Evolutionary conservation across 2,888 invertebrate genomes (phyloP).

Genomic region (Alcis repandata): DNA sequence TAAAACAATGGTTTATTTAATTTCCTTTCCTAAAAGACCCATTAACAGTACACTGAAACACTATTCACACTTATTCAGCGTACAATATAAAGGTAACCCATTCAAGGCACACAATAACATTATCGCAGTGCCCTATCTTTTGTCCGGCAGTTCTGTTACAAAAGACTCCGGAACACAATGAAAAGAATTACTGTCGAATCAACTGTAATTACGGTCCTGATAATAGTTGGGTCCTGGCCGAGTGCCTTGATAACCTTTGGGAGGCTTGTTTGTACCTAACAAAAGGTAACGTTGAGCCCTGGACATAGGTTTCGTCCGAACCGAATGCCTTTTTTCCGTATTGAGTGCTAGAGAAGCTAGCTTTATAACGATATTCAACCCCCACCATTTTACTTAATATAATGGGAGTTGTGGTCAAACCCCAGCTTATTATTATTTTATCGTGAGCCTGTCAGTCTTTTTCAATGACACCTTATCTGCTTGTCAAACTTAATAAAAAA

Average conservation of each 20-base stretch:
- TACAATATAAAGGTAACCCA: slow-evolving; percentile 55
- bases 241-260: slow-evolving; percentile 49
- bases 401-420: too few relatives aligned
- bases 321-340: background rate
- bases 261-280: slow-evolving; percentile 33
- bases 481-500: too few relatives aligned
- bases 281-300: slow-evolving; percentile 4
- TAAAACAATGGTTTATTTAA: slow-evolving; percentile 22
- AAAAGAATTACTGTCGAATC: slow-evolving; percentile 69
- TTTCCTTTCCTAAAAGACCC: slow-evolving; percentile 17
- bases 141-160: slow-evolving; percentile 68
- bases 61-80: slow-evolving; percentile 32
- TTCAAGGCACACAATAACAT: slow-evolving; percentile 57
- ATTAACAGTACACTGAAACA: slow-evolving; percentile 47
- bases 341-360: too few relatives aligned
- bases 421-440: too few relatives aligned
- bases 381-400: too few relatives aligned
- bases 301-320: background rate
- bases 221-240: slow-evolving; percentile 55
- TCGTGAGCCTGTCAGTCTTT: too few relatives aligned
- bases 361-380: too few relatives aligned
- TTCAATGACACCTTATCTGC: too few relatives aligned
- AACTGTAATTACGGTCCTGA: slow-evolving; percentile 67
- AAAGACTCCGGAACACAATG: slow-evolving; percentile 62
- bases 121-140: slow-evolving; percentile 65